Conservation (phyloP, 2,888 invertebrate species). For the Branchipolynoe longqiensis region DNA sequence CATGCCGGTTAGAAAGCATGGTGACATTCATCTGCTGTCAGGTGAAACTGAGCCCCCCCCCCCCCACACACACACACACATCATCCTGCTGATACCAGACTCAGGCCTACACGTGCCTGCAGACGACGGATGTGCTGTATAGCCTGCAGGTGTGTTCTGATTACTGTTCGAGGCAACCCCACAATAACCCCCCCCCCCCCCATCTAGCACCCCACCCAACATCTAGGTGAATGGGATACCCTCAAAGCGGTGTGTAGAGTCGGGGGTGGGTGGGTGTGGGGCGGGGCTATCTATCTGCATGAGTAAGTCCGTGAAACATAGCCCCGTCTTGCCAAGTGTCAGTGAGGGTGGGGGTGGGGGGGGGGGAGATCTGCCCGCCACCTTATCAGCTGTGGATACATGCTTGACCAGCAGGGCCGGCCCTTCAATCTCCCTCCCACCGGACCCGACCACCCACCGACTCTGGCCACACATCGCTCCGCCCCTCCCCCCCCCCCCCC, state of each 20-base stretch:
- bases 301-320: background rate
- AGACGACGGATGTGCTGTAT: background rate
- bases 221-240: too few species aligned
- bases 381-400: slow-evolving; percentile 1
- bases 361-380: too few species aligned
- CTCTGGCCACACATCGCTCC: background rate
- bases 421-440: background rate
- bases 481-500: background rate
- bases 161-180: background rate
- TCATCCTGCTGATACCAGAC: too few species aligned
- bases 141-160: slow-evolving; percentile 14
- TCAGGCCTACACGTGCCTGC: background rate
- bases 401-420: slow-evolving; percentile 29
- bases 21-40: too few species aligned
- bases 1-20: too few species aligned
- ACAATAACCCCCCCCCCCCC: background rate
- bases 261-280: too few species aligned
- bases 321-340: background rate
- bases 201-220: background rate
- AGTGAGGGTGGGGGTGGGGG: too few species aligned
- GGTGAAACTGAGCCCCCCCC: too few species aligned
- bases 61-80: too few species aligned
- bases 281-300: background rate
- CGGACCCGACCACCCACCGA: background rate
- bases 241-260: too few species aligned